Percentiles rank a stretch among this genome's conserved stretches.
Conservation (phyloP, 2,797 vertebrate genomes). For the Dallia pectoralis region DNA sequence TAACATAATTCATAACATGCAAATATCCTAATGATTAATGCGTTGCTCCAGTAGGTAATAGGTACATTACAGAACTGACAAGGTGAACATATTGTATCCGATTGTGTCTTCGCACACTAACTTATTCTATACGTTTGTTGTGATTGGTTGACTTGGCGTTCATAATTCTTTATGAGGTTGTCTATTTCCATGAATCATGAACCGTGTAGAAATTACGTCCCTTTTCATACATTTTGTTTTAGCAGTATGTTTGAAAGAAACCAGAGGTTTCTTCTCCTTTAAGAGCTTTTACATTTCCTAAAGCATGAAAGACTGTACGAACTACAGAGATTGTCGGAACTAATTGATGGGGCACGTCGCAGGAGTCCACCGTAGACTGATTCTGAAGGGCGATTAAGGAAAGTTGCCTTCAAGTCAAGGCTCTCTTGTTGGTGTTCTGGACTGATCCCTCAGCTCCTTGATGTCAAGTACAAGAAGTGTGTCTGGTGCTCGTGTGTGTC, state of each 20-base stretch:
- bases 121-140: too few species aligned
- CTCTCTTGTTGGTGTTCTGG: constrained; percentile 42
- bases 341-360: constrained; percentile 52
- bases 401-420: constrained; percentile 55
- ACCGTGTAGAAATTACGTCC: too few species aligned
- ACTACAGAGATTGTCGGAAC: constrained; percentile 45
- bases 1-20: not conserved
- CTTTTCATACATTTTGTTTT: too few species aligned
- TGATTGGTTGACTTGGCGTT: too few species aligned
- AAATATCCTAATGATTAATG: not conserved
- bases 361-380: constrained; percentile 35
- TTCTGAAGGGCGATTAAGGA: constrained; percentile 60
- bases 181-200: too few species aligned
- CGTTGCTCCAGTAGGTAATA: too few species aligned
- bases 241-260: too few species aligned
- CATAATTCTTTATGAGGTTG: too few species aligned
- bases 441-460: constrained; percentile 58
- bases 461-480: constrained; percentile 50
- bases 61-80: too few species aligned
- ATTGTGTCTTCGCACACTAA: too few species aligned
- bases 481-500: constrained; percentile 31
- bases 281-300: constrained; percentile 61
- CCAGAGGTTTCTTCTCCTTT: too few species aligned
- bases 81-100: too few species aligned
- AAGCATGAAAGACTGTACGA: constrained; percentile 46